Evolutionary conservation across 2,113 vertebrate species (phyloP).

Genomic region (Rhagologus leucostigma): DNA sequence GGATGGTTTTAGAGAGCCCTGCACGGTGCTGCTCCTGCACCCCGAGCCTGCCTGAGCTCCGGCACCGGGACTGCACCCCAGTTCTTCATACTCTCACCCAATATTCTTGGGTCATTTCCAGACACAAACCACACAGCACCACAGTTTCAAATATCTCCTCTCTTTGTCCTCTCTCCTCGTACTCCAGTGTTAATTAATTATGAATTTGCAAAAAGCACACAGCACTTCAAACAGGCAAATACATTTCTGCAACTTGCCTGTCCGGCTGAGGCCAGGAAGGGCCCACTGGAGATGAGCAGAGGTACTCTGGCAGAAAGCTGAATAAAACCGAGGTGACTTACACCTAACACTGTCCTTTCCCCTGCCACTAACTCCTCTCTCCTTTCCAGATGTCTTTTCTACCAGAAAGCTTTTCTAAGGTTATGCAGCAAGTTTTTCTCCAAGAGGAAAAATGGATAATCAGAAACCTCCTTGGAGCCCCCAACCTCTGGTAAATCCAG

Average conservation of each 20-base stretch:
- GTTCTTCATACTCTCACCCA: neutral
- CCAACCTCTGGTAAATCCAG: neutral
- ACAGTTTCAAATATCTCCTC: neutral
- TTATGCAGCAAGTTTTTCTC: neutral
- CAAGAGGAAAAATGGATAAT: neutral
- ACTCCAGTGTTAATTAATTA: neutral
- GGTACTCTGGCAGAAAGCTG: neutral
- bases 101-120: neutral
- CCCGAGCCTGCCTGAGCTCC: neutral
- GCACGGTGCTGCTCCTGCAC: rapidly evolving
- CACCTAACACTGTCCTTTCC: neutral
- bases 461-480: neutral
- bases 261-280: neutral
- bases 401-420: neutral
- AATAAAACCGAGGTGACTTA: neutral
- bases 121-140: neutral
- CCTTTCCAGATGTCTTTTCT: neutral
- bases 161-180: neutral
- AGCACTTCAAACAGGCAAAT: neutral
- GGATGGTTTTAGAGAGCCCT: neutral
- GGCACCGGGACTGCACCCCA: neutral
- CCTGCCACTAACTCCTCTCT: neutral
- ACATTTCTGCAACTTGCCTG: neutral
- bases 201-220: neutral
- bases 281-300: neutral